These are phyloP conservation scores for Leptura quadrifasciata DNA, from an alignment of 2,888 invertebrate species.

Conservation along the genomic window DNA sequence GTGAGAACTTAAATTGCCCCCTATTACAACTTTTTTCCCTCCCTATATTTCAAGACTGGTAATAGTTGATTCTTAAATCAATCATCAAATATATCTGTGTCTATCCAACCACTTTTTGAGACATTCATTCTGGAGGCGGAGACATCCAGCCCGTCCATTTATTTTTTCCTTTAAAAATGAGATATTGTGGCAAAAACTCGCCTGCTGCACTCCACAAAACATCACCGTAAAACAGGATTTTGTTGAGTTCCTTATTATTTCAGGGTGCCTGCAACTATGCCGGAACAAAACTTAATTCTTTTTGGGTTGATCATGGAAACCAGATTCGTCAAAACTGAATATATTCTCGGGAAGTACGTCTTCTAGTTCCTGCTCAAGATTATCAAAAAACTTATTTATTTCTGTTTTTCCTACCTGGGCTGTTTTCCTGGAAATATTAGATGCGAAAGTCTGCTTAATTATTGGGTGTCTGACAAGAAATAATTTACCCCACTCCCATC, in stretches of 20 bases:
- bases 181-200: constrained; percentile 63
- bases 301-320: constrained; percentile 60
- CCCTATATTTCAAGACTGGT: constrained; percentile 11
- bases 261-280: constrained; percentile 64
- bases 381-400: constrained; percentile 20
- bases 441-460: constrained; percentile 12
- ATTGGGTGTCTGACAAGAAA: constrained; percentile 21
- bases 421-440: constrained; percentile 3
- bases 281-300: constrained; percentile 57
- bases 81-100: constrained; percentile 31
- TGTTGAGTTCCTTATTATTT: constrained; percentile 62
- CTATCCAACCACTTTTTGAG: constrained; percentile 30
- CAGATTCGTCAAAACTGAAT: constrained; percentile 11
- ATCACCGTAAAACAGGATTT: constrained; percentile 65
- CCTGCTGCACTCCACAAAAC: constrained; percentile 67
- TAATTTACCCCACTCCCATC: constrained; percentile 31
- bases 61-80: constrained; percentile 27
- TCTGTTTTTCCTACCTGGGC: background rate
- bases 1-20: constrained; percentile 20
- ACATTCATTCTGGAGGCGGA: constrained; percentile 18
- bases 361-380: constrained; percentile 16
- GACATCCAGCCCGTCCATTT: constrained; percentile 31
- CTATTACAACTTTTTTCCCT: constrained; percentile 28
- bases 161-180: constrained; percentile 44
- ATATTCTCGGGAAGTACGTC: constrained; percentile 9